phyloP scores from a whole-genome alignment of 1,140 invertebrate species.

The Leucophenga varia region DNA sequence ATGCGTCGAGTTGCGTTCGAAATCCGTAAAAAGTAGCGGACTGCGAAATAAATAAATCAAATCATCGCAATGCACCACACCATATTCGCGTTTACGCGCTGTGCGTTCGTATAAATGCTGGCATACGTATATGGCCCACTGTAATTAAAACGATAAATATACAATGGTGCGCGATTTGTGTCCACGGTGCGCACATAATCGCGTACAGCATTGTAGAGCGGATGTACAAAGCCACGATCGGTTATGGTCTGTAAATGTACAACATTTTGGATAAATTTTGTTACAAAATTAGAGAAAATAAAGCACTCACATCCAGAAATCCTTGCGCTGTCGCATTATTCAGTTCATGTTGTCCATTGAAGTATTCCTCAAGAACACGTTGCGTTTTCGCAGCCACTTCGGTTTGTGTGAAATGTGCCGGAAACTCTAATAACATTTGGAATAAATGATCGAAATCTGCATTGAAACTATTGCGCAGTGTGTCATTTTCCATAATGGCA shows the following conservation, averaged over 20 bases:
- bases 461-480: slow-evolving; percentile 45
- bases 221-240: slow-evolving; percentile 45
- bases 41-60: slow-evolving; percentile 46
- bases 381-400: slow-evolving; percentile 19
- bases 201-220: slow-evolving; percentile 32
- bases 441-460: slow-evolving; percentile 34
- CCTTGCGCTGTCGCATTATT: slow-evolving; percentile 35
- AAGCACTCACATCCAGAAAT: slow-evolving; percentile 51
- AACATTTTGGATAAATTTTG: no score
- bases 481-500: slow-evolving; percentile 44
- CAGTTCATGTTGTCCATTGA: slow-evolving; percentile 28
- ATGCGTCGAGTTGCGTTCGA: slow-evolving; percentile 31
- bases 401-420: slow-evolving; percentile 1
- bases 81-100: slow-evolving; percentile 28
- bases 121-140: slow-evolving; percentile 35
- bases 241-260: slow-evolving; percentile 31
- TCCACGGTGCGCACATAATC: slow-evolving; percentile 21
- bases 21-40: slow-evolving; percentile 42
- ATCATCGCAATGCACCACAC: slow-evolving; percentile 51
- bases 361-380: slow-evolving; percentile 34
- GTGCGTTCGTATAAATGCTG: slow-evolving; percentile 30
- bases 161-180: slow-evolving; percentile 25
- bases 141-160: slow-evolving; percentile 42
- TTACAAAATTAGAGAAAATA: no score
- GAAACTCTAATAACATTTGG: slow-evolving; percentile 43